These are phyloP conservation scores for Caenorhabditis plicata DNA, from an alignment of 2,888 invertebrate species.

Conservation along the genomic window DNA sequence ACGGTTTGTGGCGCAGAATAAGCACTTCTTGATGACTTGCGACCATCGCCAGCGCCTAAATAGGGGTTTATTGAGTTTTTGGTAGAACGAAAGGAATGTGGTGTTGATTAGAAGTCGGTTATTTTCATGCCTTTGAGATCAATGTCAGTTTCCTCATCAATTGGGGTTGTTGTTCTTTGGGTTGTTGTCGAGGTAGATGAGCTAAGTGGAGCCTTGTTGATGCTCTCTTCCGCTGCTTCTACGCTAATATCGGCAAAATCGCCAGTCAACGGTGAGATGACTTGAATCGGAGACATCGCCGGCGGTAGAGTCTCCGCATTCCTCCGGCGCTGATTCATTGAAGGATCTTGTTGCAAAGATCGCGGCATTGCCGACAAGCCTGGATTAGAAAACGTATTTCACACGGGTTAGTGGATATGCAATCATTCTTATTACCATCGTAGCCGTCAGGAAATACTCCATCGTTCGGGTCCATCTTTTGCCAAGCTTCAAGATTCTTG, in stretches of 20 bases:
- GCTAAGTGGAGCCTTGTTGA: no score
- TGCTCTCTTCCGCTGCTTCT: no score
- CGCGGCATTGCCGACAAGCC: slow-evolving; percentile 31
- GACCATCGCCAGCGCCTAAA: not conserved
- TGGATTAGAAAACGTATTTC: slow-evolving; percentile 3
- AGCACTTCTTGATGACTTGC: not conserved
- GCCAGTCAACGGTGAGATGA: slow-evolving; percentile 28
- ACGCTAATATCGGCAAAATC: slow-evolving; percentile 19
- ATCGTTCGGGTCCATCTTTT: slow-evolving; percentile 9
- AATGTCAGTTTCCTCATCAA: slow-evolving; percentile 1
- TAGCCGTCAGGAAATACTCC: slow-evolving; percentile 32
- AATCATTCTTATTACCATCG: slow-evolving; percentile 23
- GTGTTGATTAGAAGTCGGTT: not conserved
- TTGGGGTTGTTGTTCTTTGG: not conserved
- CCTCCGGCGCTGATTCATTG: no score
- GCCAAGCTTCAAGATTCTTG: slow-evolving; percentile 38
- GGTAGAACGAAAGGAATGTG: not conserved
- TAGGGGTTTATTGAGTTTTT: not conserved
- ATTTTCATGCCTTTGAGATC: not conserved
- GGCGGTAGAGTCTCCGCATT: slow-evolving; percentile 21
- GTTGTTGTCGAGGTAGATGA: slow-evolving; percentile 4
- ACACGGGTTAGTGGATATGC: not conserved
- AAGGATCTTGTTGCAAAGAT: no score
- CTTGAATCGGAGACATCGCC: slow-evolving; percentile 13
- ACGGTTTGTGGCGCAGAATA: slow-evolving; percentile 9